These are phyloP conservation scores for Fregata magnificens DNA, from an alignment of 2,113 vertebrate species.

Conservation along the genomic window DNA sequence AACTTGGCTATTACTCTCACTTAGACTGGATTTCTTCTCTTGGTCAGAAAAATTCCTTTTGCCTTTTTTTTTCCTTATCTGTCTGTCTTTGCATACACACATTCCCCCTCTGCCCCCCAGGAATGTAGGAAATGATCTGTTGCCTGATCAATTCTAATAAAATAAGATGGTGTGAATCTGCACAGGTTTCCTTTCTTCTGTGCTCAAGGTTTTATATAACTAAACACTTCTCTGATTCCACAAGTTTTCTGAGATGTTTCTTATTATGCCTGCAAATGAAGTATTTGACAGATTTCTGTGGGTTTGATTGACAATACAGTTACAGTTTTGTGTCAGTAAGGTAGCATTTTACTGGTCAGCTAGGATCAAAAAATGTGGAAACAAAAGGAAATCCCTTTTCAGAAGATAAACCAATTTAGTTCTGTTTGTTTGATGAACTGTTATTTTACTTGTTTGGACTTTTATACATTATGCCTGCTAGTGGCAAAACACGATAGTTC, in stretches of 20 bases:
- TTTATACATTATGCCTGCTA: not conserved
- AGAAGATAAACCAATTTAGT: not conserved
- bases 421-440: not conserved
- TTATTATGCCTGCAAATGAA: not conserved
- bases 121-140: not conserved
- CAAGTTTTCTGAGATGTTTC: not conserved
- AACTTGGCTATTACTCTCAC: not conserved
- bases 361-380: not conserved
- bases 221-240: not conserved
- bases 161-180: not conserved
- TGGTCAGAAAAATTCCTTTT: not conserved
- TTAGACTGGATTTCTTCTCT: not conserved
- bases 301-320: not conserved
- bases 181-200: not conserved
- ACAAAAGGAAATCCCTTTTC: not conserved
- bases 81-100: not conserved
- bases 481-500: not conserved
- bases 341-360: not conserved
- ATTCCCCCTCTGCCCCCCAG: not conserved
- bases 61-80: not conserved
- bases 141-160: not conserved
- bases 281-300: not conserved
- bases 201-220: not conserved
- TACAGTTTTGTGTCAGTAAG: not conserved
- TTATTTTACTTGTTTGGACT: not conserved